A percentile compares a stretch with the other conserved stretches of the same genome.
Evolutionary conservation across 2,797 vertebrate species (phyloP).

Genomic region (Chaunax sp.): DNA sequence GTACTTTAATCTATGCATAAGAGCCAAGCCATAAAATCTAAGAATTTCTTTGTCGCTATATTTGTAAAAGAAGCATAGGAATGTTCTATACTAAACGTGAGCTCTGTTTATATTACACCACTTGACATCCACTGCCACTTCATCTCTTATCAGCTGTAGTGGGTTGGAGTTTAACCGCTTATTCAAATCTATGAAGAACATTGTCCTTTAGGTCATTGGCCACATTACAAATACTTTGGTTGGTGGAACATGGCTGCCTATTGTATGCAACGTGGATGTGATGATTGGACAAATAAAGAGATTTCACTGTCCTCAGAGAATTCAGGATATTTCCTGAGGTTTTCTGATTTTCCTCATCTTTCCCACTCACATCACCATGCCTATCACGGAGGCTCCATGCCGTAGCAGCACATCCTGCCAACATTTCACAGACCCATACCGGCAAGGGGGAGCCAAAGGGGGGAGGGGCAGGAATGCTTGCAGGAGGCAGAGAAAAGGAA

Average conservation of each 20-base stretch:
- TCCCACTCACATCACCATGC: constrained; percentile 41
- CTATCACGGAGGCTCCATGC: constrained; percentile 44
- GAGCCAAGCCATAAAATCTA: too few species aligned
- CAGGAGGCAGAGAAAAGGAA: constrained; percentile 65
- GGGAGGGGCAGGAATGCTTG: constrained; percentile 70
- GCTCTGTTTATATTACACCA: constrained; percentile 51
- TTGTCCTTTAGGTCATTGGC: constrained; percentile 61
- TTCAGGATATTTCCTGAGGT: constrained; percentile 22
- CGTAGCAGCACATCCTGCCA: constrained; percentile 59
- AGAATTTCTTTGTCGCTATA: too few species aligned
- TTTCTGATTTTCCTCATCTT: constrained; percentile 11
- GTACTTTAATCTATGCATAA: too few species aligned
- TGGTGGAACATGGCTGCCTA: constrained; percentile 29
- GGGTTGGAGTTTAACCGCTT: constrained; percentile 45
- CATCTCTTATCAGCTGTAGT: constrained; percentile 39
- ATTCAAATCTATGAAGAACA: constrained; percentile 54
- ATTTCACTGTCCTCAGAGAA: constrained; percentile 3
- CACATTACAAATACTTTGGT: constrained; percentile 56
- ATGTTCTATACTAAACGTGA: too few species aligned
- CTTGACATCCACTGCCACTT: constrained; percentile 29
- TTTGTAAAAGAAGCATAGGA: too few species aligned
- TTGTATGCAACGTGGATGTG: constrained; percentile 14
- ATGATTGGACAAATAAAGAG: constrained; percentile 42
- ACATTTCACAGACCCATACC: constrained; percentile 72
- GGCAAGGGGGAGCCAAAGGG: constrained; percentile 51